phyloP scores from a whole-genome alignment of 2,888 invertebrate genomes.

The Andricus quercusramuli region DNA sequence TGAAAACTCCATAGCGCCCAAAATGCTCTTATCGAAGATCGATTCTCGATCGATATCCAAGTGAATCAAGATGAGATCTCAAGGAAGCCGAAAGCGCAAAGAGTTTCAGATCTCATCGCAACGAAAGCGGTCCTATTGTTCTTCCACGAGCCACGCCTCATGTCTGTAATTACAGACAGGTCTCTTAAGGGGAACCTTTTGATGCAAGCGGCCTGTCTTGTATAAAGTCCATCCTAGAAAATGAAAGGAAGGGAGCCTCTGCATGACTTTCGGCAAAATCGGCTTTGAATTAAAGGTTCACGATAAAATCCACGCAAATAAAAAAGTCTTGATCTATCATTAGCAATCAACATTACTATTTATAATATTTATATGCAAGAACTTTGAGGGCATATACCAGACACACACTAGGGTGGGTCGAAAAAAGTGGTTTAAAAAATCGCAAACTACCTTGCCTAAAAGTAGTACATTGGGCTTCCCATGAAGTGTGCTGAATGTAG shows the following conservation, averaged over 20 bases:
- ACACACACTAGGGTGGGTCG: too few relatives aligned
- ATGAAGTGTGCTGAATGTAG: too few relatives aligned
- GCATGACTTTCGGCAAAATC: conserved; percentile 52
- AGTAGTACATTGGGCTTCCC: too few relatives aligned
- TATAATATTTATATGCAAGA: background rate
- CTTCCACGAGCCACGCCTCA: conserved; percentile 76
- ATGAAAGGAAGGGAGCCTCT: conserved; percentile 34
- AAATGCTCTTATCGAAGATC: conserved; percentile 74
- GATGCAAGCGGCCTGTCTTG: conserved; percentile 69
- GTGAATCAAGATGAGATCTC: conserved; percentile 71
- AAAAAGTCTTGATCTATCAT: conserved; percentile 10
- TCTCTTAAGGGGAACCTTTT: conserved; percentile 73
- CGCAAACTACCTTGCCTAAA: too few relatives aligned
- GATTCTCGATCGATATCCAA: conserved; percentile 74
- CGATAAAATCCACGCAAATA: conserved; percentile 56
- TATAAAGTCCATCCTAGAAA: conserved; percentile 46
- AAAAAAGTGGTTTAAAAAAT: too few relatives aligned
- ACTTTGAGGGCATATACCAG: too few relatives aligned
- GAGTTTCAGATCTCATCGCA: conserved; percentile 71
- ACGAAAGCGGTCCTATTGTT: conserved; percentile 76
- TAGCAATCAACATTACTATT: conserved; percentile 26
- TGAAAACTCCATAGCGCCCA: conserved; percentile 75
- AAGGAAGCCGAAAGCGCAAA: conserved; percentile 68
- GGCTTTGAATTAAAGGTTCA: conserved; percentile 63
- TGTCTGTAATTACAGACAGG: conserved; percentile 78